A percentile compares a stretch with the other conserved stretches of the same genome.
These are phyloP conservation scores for Nematolebias whitei DNA, from an alignment of 2,113 vertebrate species.

Conservation along the genomic window DNA sequence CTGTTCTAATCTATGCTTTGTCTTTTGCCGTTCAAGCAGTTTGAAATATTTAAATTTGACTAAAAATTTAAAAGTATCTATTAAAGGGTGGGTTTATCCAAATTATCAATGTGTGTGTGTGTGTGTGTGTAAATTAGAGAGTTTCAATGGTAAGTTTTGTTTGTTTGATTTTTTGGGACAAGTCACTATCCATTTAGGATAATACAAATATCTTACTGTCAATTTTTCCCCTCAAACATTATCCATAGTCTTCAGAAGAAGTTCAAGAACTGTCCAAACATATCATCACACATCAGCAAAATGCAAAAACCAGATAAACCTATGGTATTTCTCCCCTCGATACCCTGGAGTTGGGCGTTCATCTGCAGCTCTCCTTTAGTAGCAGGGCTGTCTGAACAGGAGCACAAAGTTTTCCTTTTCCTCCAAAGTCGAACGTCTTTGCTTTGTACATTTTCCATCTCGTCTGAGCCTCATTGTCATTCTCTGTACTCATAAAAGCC, in stretches of 20 bases:
- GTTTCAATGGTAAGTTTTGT: not conserved
- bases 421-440: slow-evolving; percentile 50
- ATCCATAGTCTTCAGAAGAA: not conserved
- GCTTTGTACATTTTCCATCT: slow-evolving; percentile 11
- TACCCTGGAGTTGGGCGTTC: slow-evolving; percentile 44
- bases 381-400: slow-evolving; percentile 17
- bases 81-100: not conserved
- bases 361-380: slow-evolving; percentile 37
- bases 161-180: too few species aligned
- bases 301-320: slow-evolving; percentile 22
- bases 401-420: slow-evolving; percentile 22
- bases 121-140: not conserved
- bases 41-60: not conserved
- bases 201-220: not conserved
- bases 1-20: too few species aligned
- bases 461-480: slow-evolving; percentile 53
- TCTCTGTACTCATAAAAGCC: slow-evolving; percentile 48
- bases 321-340: slow-evolving; percentile 26
- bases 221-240: not conserved
- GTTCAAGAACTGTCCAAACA: slow-evolving; percentile 2
- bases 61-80: not conserved
- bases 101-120: too few species aligned
- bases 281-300: slow-evolving; percentile 2
- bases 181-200: not conserved
- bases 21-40: too few species aligned